Evolutionary conservation across 2,797 vertebrate genomes (phyloP).

Genomic region (Peromyscus eremicus): DNA sequence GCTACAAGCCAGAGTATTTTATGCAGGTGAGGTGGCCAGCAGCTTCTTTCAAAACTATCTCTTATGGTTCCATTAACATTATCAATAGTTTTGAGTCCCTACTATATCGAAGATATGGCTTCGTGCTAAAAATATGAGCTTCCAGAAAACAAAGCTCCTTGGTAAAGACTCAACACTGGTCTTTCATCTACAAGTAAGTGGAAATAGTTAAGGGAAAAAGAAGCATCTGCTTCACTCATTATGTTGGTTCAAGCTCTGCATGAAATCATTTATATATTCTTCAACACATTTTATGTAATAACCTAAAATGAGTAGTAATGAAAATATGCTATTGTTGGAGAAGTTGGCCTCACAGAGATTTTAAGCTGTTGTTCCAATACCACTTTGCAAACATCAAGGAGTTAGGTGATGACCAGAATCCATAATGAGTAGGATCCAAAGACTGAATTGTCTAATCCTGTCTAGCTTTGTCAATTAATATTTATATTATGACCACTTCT

Average conservation of each 20-base stretch:
- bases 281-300: constrained; percentile 42
- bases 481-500: background rate
- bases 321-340: constrained; percentile 63
- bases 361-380: constrained; percentile 19
- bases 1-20: constrained; percentile 7
- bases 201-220: constrained; percentile 18
- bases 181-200: background rate
- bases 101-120: constrained; percentile 5
- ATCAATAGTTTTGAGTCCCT: background rate
- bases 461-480: constrained; percentile 16
- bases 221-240: background rate
- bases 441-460: background rate
- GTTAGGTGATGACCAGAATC: background rate
- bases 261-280: constrained; percentile 45
- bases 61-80: background rate
- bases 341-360: constrained; percentile 39
- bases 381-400: background rate
- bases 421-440: background rate
- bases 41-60: constrained; percentile 7
- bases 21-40: background rate
- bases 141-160: background rate
- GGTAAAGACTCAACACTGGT: background rate
- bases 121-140: background rate
- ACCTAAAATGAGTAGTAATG: background rate
- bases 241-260: background rate